phyloP scores from a whole-genome alignment of 2,888 invertebrate species.

The Boloria selene region DNA sequence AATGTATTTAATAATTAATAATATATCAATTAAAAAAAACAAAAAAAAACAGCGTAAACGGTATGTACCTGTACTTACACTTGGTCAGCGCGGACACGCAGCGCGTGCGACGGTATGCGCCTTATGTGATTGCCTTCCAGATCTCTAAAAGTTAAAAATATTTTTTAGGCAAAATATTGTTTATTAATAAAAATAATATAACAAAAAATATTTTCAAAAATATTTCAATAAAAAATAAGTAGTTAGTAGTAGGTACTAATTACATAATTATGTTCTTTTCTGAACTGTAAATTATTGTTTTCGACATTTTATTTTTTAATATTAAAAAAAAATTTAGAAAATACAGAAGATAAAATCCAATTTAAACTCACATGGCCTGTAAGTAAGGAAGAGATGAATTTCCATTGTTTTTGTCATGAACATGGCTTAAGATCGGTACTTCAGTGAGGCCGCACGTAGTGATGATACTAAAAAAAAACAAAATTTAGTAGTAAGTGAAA shows the following conservation, averaged over 20 bases:
- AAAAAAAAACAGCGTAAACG: conserved; percentile 43
- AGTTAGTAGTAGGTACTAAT: too few relatives aligned
- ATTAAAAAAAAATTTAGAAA: not conserved
- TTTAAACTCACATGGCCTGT: conserved; percentile 86
- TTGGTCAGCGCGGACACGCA: conserved; percentile 87
- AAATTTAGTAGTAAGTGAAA: not conserved
- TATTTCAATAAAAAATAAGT: too few relatives aligned
- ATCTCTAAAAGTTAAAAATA: conserved; percentile 78
- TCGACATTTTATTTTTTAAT: too few relatives aligned
- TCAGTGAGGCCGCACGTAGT: conserved; percentile 85
- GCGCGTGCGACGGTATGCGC: conserved; percentile 83
- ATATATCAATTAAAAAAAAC: conserved; percentile 40
- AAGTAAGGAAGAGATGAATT: conserved; percentile 75
- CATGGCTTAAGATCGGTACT: conserved; percentile 85
- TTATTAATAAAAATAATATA: too few relatives aligned
- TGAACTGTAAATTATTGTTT: not conserved
- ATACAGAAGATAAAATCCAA: not conserved
- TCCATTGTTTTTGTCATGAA: conserved; percentile 71
- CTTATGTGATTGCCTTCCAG: conserved; percentile 88
- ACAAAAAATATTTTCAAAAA: too few relatives aligned
- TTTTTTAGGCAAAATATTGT: too few relatives aligned
- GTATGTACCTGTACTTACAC: conserved; percentile 85
- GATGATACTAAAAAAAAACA: conserved; percentile 81
- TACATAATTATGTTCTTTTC: too few relatives aligned
- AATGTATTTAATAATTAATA: conserved; percentile 28